Conservation (phyloP, 2,888 invertebrate species). For the Malthinus seriepunctatus region DNA sequence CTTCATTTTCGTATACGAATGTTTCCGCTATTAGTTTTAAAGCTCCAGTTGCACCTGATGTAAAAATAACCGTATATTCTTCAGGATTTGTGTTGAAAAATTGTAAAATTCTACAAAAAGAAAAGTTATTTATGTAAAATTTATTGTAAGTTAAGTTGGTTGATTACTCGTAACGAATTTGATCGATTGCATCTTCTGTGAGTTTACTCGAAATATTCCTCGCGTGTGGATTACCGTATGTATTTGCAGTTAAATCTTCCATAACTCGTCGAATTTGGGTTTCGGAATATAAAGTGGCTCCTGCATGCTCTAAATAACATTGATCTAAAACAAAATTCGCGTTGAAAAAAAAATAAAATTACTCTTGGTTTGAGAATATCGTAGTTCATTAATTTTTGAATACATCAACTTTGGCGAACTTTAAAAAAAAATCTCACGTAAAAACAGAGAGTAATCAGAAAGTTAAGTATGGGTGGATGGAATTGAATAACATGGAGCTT, state of each 20-base stretch:
- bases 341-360: background rate
- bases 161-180: constrained; percentile 72
- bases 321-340: constrained; percentile 56
- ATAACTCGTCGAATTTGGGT: constrained; percentile 69
- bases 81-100: constrained; percentile 81
- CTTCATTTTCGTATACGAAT: constrained; percentile 63
- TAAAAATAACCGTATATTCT: constrained; percentile 88
- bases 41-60: constrained; percentile 89
- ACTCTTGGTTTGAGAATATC: background rate
- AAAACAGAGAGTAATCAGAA: too few species aligned
- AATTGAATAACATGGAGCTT: background rate
- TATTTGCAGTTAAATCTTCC: constrained; percentile 68
- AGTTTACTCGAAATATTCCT: constrained; percentile 71
- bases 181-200: constrained; percentile 84
- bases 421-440: background rate
- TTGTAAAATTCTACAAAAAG: constrained; percentile 68
- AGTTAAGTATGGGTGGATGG: too few species aligned
- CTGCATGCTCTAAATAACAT: constrained; percentile 89
- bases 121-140: background rate
- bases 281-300: constrained; percentile 80
- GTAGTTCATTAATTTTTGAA: too few species aligned
- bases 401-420: background rate
- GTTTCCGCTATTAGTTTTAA: constrained; percentile 82
- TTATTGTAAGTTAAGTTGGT: constrained; percentile 16
- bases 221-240: constrained; percentile 92